Percentiles rank a stretch among this genome's conserved stretches.
These are phyloP conservation scores for Empis livida DNA, from an alignment of 2,888 invertebrate species.

Conservation along the genomic window DNA sequence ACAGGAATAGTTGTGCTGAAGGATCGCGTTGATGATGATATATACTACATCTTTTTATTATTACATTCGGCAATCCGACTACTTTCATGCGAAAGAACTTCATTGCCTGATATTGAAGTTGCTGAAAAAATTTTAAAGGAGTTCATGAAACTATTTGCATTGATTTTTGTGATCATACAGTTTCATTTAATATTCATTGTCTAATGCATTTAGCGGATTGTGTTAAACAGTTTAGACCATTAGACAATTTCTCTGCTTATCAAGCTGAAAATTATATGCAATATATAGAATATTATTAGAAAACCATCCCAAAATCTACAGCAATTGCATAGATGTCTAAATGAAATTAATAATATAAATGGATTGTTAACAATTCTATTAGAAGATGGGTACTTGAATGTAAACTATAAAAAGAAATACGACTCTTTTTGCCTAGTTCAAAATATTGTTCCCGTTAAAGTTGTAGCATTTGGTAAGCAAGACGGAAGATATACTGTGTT, in stretches of 20 bases:
- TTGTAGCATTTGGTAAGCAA: neutral
- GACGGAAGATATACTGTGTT: neutral
- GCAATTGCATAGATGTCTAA: neutral
- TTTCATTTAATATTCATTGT: constrained; percentile 13
- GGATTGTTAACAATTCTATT: neutral
- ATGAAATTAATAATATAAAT: neutral
- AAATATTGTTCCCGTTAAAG: neutral
- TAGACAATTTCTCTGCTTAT: constrained; percentile 16
- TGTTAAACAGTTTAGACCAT: constrained; percentile 10
- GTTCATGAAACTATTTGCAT: constrained; percentile 4
- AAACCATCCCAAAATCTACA: neutral
- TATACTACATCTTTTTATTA: constrained; percentile 3
- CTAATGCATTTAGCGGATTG: constrained; percentile 15
- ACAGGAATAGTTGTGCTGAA: constrained; percentile 3
- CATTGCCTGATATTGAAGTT: neutral
- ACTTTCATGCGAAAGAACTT: neutral
- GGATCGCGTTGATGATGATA: neutral
- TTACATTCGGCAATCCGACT: constrained; percentile 3
- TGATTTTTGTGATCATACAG: neutral
- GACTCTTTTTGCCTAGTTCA: neutral
- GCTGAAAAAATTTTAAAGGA: constrained; percentile 3
- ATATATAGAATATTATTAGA: neutral
- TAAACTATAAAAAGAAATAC: neutral
- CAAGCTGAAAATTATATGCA: constrained; percentile 14
- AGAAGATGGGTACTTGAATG: neutral